A percentile compares a stretch with the other conserved stretches of the same genome.
Conservation (phyloP, 2,797 vertebrate species). For the Zalophus californianus region DNA sequence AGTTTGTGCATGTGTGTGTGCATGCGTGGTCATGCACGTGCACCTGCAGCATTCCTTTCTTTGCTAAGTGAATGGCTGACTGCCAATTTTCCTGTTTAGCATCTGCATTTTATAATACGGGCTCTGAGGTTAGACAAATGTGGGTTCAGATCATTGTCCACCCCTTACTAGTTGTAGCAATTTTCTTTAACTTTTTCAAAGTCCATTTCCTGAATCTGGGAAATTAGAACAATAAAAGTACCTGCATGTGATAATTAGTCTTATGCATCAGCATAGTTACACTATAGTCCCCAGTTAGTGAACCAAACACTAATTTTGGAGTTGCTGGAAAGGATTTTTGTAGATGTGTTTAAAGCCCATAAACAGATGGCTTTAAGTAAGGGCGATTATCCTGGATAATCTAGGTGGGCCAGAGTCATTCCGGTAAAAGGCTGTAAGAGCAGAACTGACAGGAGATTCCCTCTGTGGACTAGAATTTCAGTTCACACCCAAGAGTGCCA, state of each 20-base stretch:
- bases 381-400: not conserved
- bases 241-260: not conserved
- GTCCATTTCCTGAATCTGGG: not conserved
- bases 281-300: not conserved
- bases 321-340: not conserved
- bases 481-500: not conserved
- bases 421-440: not conserved
- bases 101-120: slow-evolving; percentile 2
- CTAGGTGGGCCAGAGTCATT: not conserved
- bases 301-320: not conserved
- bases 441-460: not conserved
- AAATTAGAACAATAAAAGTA: slow-evolving; percentile 24
- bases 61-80: not conserved
- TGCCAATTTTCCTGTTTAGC: not conserved
- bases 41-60: not conserved
- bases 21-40: too few species aligned
- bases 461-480: not conserved
- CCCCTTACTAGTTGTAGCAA: not conserved
- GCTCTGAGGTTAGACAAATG: not conserved
- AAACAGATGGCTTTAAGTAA: not conserved
- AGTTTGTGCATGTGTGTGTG: rapidly evolving
- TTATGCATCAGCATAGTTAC: not conserved
- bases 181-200: not conserved
- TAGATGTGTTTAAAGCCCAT: not conserved
- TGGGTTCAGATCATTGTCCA: not conserved